Evolutionary conservation across 2,797 vertebrate genomes (phyloP), one percentile per base, ranked within the genome.

Genomic region (Halcyon chelicuti): DNA sequence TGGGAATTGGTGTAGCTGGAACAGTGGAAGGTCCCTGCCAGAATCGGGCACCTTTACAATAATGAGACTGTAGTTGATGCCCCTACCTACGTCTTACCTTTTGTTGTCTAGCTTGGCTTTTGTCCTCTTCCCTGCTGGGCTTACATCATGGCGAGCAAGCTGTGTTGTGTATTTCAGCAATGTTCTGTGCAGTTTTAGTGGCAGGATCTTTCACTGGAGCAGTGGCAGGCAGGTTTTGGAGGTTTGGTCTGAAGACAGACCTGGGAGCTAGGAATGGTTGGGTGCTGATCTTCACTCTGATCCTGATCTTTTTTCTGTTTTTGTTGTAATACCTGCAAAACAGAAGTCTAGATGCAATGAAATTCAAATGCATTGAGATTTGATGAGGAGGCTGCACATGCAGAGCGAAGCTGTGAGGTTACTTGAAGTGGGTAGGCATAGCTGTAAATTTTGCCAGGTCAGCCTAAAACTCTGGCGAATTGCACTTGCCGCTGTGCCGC

Each of bases 401-500:
- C 33, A 75, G 73, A 47, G 19, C 76, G 83, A 28, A 84, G 13
- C 44, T 75, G 46, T 90, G 55, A 40, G 0, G 2, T 78, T 95
- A 17, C 44, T 80, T 86, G 54, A 63, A 57, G 62, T 83, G 65
- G 47, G 10, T 88, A 74, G 62, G 14, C 39, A 63, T 33, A 76
- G 52, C 74, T 86, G 37, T 85, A 72, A 79, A 54, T 81, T 70
- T 42, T 84, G 47, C 57, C 75, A 91, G 49, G 37, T 93, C 42
- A 54, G 35, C 40, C 65, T 90, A 31, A 52, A 93, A 85, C 66
- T 78, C 73, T 76, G 49, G 21, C 40, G 37, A 63, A 90, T 19
- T 49, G 21, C 42, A 55, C 65, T 91, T 90, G 72, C 51, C 55
- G 25, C 42, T 4, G 1, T 66, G 40, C 58, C 57, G 47, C 61